phyloP scores from a whole-genome alignment of 2,113 vertebrate genomes.

The Nothoprocta perdicaria region DNA sequence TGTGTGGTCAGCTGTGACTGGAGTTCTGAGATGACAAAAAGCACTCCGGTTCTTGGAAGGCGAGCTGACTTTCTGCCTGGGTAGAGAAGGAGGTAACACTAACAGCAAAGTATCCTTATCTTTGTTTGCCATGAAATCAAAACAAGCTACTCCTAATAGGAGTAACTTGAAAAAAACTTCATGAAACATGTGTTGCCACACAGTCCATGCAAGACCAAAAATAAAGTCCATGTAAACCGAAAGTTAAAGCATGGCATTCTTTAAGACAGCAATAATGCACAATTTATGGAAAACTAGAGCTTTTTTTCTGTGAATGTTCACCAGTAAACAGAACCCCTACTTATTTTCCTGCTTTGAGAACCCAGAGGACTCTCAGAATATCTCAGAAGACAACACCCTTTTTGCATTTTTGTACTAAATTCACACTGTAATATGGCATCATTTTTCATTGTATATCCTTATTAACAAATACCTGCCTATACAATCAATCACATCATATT shows the following conservation, averaged over 20 bases:
- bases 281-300: constrained; percentile 42
- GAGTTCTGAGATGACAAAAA: not conserved
- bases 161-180: not conserved
- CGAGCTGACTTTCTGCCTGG: not conserved
- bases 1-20: not conserved
- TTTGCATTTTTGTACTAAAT: constrained; percentile 22
- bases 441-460: constrained; percentile 2
- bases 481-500: not conserved
- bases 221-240: not conserved
- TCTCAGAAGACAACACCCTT: constrained; percentile 17
- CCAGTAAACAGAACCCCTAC: constrained; percentile 7
- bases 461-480: not conserved
- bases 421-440: not conserved
- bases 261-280: constrained; percentile 30
- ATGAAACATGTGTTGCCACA: constrained; percentile 38
- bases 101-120: not conserved
- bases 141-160: not conserved
- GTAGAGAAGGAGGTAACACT: not conserved
- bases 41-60: rapidly evolving
- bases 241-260: not conserved
- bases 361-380: not conserved
- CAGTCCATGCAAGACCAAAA: constrained; percentile 16
- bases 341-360: constrained; percentile 25
- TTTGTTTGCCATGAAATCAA: not conserved
- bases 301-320: constrained; percentile 32